These are phyloP conservation scores for Parnassius glacialis DNA, from an alignment of 2,888 invertebrate genomes.

Conservation along the genomic window DNA sequence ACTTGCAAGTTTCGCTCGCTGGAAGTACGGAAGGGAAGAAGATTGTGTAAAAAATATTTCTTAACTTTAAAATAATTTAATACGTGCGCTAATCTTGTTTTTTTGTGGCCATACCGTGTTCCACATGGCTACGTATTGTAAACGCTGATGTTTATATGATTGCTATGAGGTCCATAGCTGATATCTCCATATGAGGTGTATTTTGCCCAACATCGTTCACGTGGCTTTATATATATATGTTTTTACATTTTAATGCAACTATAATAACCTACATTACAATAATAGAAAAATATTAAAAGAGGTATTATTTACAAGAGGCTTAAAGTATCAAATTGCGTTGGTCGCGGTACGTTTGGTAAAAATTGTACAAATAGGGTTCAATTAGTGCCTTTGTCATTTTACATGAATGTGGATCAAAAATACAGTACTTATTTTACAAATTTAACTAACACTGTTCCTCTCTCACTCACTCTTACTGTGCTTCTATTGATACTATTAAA, in stretches of 20 bases:
- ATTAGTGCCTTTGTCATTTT: background rate
- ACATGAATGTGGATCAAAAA: slow-evolving; percentile 24
- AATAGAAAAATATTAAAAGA: slow-evolving; percentile 41
- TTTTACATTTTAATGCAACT: slow-evolving; percentile 11
- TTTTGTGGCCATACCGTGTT: too few species aligned
- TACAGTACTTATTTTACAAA: slow-evolving; percentile 15
- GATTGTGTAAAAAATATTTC: slow-evolving; percentile 12
- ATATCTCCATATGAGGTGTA: background rate
- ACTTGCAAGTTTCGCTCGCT: background rate
- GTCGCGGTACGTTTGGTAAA: slow-evolving; percentile 18
- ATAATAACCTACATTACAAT: slow-evolving; percentile 30
- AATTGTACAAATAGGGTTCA: slow-evolving; percentile 4
- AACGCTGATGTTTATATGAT: background rate
- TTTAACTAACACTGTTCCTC: slow-evolving; percentile 7
- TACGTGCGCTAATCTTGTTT: slow-evolving; percentile 8
- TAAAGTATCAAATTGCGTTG: slow-evolving; percentile 22
- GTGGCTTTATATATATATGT: too few species aligned
- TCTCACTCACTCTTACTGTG: background rate
- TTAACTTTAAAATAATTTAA: slow-evolving; percentile 13
- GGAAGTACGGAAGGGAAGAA: slow-evolving; percentile 16
- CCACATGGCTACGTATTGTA: background rate
- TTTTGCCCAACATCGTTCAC: background rate
- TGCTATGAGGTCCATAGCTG: background rate
- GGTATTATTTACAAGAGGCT: slow-evolving; percentile 37
- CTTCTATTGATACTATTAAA: slow-evolving; percentile 6